Evolutionary conservation across 2,113 vertebrate species (phyloP), one percentile per base, ranked within the genome.

Genomic region (Brachirus orientalis): DNA sequence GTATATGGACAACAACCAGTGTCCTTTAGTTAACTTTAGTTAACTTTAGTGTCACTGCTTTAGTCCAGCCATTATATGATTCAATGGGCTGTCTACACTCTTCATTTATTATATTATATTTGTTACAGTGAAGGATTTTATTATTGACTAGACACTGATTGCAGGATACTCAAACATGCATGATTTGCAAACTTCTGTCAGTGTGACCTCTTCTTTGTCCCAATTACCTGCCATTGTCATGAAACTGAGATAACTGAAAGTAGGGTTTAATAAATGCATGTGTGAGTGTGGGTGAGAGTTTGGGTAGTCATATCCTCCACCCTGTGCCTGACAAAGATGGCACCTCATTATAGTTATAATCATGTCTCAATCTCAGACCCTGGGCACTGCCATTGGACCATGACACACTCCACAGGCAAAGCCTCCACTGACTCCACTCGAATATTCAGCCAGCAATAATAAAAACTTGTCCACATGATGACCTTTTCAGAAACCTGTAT

Each of bases 81-180:
- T 89, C 76, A 86, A 58, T 8, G 72, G 74, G 69, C 58, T 82
- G 78, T 80, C 82, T 62, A 71, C 58, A 63, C 63, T 55, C 65
- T 72, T 71, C 40, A 71, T 73, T n/a, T n/a, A n/a, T n/a, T n/a
- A n/a, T n/a, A n/a, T n/a, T n/a, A n/a, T n/a, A 88, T 77, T 79
- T 80, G 67, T 61, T 75, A 72, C 75, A 71, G 69, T 51, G 63
- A 50, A 20, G 8, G 38, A 3, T 58, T 89, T 65, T 36, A 88
- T 87, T 87, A 90, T 87, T 84, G 64, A 87, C 87, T 82, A 84
- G 64, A 69, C 61, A 35, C 72, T 76, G 75, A 83, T 74, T 72
- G 75, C 60, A 57, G 40, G 57, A 79, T 40, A 57, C 77, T 83
- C 53, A 73, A 48, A 84, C 66, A 86, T 81, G 84, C 68, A 50